Base-by-base conservation (phyloP, 2,113 vertebrate genomes). In the Drymodes brunneopygia region DNA sequence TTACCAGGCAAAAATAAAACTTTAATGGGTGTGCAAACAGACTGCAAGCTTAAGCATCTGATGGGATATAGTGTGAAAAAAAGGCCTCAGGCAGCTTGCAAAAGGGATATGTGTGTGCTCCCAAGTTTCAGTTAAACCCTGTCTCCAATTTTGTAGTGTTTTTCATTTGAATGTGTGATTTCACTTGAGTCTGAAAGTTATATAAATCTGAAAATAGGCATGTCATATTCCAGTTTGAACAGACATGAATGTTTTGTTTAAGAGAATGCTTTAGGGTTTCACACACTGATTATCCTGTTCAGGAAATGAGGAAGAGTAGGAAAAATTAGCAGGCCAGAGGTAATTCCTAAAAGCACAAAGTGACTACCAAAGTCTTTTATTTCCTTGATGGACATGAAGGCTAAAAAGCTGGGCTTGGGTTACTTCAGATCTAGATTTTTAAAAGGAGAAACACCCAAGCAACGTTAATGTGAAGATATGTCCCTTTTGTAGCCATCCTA, bases 81-180 rank as follows among this genome's bases (percentile, higher is more conserved):
- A 79, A 70, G 27, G 31, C 84, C 82, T 88, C 42, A 58, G 71
- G 67, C 77, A 83, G 45, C 35, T 90, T 93, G 42, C 27, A 72
- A 69, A 86, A 62, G 1, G 21, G 60, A 77, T 36, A 12, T 80
- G 42, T 88, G 35, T 50, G 8, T 17, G 11, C 16, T 69, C 75
- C 45, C 66, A 65, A 66, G 40, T 83, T 88, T 73, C 50, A 73
- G 0, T 83, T 93, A 94, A 92, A 62, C 23, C 23, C 45, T 35
- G 4, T 83, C 62, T 87, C 42, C 2, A 18, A 8, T 81, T 88
- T 84, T 87, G 65, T 57, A 45, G 48, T 65, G 56, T 48, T 87
- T 92, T 95, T 89, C 23, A 35, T 75, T 95, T 85, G 57, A 87
- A 95, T 54, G 81, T 96, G 91, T 92, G 71, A 92, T 94, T 93